Evolutionary conservation across 2,113 vertebrate genomes (phyloP).

Genomic region (Oceanites oceanicus): DNA sequence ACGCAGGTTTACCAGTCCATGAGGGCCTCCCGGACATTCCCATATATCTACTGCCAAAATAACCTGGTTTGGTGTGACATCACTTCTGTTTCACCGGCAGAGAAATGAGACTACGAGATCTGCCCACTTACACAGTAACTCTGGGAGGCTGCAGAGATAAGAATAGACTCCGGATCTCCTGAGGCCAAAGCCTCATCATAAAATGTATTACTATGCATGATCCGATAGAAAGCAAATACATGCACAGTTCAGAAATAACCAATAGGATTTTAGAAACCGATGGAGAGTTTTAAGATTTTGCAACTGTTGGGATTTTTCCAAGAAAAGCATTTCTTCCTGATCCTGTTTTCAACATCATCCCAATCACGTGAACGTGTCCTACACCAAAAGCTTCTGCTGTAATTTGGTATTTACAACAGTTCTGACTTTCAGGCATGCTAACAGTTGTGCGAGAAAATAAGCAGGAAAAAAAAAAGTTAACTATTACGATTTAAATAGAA

Average conservation of each 20-base stretch:
- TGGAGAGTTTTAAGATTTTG: background rate
- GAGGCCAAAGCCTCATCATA: background rate
- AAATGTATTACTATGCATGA: accelerated
- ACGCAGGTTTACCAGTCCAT: accelerated
- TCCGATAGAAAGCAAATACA: background rate
- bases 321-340: background rate
- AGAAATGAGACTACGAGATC: accelerated
- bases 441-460: background rate
- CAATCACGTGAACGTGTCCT: accelerated
- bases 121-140: no score
- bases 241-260: accelerated
- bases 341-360: background rate
- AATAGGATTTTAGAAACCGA: background rate
- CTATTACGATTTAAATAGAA: background rate
- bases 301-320: background rate
- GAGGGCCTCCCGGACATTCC: no score
- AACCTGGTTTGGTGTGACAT: background rate
- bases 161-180: accelerated
- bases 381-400: background rate
- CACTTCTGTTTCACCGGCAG: no score
- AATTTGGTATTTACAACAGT: background rate
- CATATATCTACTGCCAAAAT: background rate
- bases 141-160: accelerated
- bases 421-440: background rate
- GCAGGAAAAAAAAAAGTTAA: background rate